Conservation (phyloP, 2,113 vertebrate genomes). For the Myotis davidii region DNA sequence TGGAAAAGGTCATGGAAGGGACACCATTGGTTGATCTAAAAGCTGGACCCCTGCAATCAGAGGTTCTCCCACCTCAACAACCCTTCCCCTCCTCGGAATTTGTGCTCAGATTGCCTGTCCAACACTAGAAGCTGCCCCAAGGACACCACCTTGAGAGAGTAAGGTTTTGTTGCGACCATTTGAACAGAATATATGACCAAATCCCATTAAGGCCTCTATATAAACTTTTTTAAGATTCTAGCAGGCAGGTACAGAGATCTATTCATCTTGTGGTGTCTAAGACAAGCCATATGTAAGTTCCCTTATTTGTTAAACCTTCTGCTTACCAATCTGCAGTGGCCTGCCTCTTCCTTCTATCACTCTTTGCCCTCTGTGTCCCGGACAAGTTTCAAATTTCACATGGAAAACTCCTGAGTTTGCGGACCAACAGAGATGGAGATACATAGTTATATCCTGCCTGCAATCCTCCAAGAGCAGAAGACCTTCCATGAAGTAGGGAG, state of each 20-base stretch:
- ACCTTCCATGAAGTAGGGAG: constrained; percentile 3
- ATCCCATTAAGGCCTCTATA: not conserved
- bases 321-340: not conserved
- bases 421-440: not conserved
- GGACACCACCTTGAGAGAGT: not conserved
- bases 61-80: not conserved
- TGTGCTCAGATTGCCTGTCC: not conserved
- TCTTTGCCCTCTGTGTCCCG: not conserved
- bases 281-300: not conserved
- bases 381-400: not conserved
- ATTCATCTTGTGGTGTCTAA: not conserved
- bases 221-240: not conserved
- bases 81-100: not conserved
- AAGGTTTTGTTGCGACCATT: not conserved
- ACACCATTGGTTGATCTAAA: not conserved
- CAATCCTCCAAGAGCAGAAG: not conserved
- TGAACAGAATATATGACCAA: not conserved
- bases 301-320: not conserved
- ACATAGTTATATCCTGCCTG: not conserved
- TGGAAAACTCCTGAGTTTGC: not conserved
- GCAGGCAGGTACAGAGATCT: not conserved
- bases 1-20: not conserved
- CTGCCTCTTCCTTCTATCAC: not conserved
- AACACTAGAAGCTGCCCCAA: not conserved
- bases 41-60: not conserved